Evolutionary conservation across 1,140 invertebrate species (phyloP), one percentile per base, ranked within the genome.

Genomic region (Acromyrmex charruanus): DNA sequence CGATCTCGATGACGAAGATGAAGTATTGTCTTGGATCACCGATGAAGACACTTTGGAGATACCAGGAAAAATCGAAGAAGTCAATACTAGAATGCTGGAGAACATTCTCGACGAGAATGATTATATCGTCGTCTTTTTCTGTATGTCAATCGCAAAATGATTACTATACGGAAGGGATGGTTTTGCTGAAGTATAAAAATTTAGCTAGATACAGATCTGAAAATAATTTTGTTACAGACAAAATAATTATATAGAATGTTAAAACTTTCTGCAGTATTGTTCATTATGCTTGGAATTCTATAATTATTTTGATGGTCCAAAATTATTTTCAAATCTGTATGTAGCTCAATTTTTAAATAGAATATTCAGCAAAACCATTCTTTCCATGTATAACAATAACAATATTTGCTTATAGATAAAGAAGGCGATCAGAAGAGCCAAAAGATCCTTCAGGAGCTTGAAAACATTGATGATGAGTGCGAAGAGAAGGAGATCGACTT

Each of bases 391-490:
- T 16, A 16, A 35, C 10, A 69, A 51, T 58, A 69, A 5, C 16
- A 81, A 5, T 65, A 59, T 14, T 65, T 82, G 16, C 49, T 95
- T 94, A 14, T 92, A 98, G 98, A 98, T 94, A 97, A 98, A 92
- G 98, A 99, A 95, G 97, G 97, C 9, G 98, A 98, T 92, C 98
- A 98, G 91, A 98, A 98, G 92, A 98, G 98, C 61, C 97, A 98
- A 89, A 98, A 98, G 92, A 99, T 99, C 80, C 95, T 99, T 0
- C 97, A 97, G 91, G 98, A 99, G 95, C 93, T 99, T 59, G 98
- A 99, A 95, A 99, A 99, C 90, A 99, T 99, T 92, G 98, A 99
- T 92, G 98, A 99, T 92, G 98, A 99, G 92, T 99, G 98, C 93
- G 98, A 99, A 95, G 97, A 98, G 92, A 97, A 98, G 94, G 97